Percentiles rank a stretch among this genome's conserved stretches.
phyloP scores from a whole-genome alignment of 1,140 invertebrate genomes.

The Calliphora vicina region DNA sequence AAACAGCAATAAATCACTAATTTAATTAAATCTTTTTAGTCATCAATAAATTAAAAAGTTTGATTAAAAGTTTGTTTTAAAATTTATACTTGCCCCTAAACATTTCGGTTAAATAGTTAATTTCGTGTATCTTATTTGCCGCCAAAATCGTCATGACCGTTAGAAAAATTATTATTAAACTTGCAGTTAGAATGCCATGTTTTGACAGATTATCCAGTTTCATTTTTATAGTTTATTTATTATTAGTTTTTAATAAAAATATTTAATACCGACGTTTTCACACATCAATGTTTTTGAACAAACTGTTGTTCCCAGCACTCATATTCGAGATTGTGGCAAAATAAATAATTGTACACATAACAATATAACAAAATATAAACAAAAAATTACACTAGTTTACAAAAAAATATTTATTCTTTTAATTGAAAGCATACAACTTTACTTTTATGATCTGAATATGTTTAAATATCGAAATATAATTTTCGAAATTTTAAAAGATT shows the following conservation, averaged over 20 bases:
- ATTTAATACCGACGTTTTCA: not conserved
- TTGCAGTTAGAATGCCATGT: not conserved
- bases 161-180: not conserved
- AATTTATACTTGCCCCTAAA: not conserved
- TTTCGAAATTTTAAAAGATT: too few relatives aligned
- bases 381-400: too few relatives aligned
- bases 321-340: not conserved
- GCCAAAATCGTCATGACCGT: not conserved
- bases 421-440: too few relatives aligned
- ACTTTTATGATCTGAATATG: too few relatives aligned
- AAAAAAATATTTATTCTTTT: too few relatives aligned
- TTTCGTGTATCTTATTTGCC: not conserved
- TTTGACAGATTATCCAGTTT: not conserved
- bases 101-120: not conserved
- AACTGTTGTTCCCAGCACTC: not conserved
- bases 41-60: not conserved
- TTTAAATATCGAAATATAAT: too few relatives aligned
- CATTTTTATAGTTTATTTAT: not conserved
- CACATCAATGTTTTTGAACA: not conserved
- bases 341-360: too few relatives aligned
- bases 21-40: not conserved
- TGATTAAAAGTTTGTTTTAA: not conserved
- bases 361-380: too few relatives aligned
- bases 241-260: not conserved
- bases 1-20: not conserved